A percentile compares a stretch with the other conserved stretches of the same genome.
Conservation (phyloP, 2,888 invertebrate genomes). For the Julus scandinavius region DNA sequence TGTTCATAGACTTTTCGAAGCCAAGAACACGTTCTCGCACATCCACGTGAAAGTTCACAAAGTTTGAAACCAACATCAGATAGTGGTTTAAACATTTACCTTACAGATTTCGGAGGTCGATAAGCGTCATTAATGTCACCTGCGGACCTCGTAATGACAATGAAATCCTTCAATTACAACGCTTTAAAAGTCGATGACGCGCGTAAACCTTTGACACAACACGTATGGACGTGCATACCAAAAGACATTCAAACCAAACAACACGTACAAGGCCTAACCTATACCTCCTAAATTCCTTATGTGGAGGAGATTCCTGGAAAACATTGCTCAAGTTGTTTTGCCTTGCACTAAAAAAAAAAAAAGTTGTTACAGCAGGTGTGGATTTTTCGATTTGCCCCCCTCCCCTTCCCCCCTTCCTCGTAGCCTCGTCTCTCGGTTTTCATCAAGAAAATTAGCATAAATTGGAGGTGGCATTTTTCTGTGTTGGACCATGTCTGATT, state of each 20-base stretch:
- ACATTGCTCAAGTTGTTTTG: not conserved
- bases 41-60: not conserved
- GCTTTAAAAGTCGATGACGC: not conserved
- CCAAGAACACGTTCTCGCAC: not conserved
- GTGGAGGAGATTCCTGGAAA: not conserved
- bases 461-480: constrained; percentile 10
- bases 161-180: constrained; percentile 39
- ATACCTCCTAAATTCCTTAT: constrained; percentile 12
- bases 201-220: constrained; percentile 36
- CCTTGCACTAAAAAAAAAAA: not conserved
- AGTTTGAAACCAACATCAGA: not conserved
- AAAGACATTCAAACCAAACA: not conserved
- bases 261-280: constrained; percentile 16
- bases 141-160: not conserved
- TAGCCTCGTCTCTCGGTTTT: not conserved
- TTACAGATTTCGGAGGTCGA: not conserved
- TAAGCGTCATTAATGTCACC: constrained; percentile 32
- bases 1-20: too few species aligned
- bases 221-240: constrained; percentile 35
- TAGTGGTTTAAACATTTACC: not conserved
- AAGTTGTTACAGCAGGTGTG: not conserved
- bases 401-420: too few species aligned
- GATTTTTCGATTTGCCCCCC: not conserved
- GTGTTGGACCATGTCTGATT: not conserved
- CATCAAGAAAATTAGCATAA: constrained; percentile 42